These are phyloP conservation scores for Conger conger DNA, from an alignment of 2,113 vertebrate species.

Conservation along the genomic window DNA sequence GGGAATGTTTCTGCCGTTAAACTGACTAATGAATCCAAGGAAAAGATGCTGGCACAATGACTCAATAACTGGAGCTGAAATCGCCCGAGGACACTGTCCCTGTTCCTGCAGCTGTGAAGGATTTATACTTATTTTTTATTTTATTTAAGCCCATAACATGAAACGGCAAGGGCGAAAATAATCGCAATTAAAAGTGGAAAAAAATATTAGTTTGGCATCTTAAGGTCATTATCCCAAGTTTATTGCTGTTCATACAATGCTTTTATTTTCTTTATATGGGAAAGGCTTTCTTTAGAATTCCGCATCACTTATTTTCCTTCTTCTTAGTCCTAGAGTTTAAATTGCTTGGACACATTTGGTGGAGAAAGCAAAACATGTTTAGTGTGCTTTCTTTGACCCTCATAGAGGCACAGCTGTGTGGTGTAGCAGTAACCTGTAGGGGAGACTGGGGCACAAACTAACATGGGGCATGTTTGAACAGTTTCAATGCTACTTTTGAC, in stretches of 20 bases:
- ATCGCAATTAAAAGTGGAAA: slow-evolving; percentile 66
- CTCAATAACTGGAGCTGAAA: slow-evolving; percentile 57
- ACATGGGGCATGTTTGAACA: too few relatives aligned
- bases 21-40: slow-evolving; percentile 72
- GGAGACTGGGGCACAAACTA: too few relatives aligned
- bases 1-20: slow-evolving; percentile 73
- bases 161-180: slow-evolving; percentile 66
- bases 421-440: too few relatives aligned
- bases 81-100: slow-evolving; percentile 68
- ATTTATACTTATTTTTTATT: slow-evolving; percentile 49
- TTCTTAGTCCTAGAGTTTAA: slow-evolving; percentile 56
- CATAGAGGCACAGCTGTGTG: slow-evolving; percentile 25
- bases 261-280: slow-evolving; percentile 71
- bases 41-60: slow-evolving; percentile 65
- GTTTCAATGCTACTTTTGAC: too few relatives aligned
- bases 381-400: slow-evolving; percentile 62
- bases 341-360: slow-evolving; percentile 42
- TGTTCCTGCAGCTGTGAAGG: slow-evolving; percentile 68
- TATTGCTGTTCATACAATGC: slow-evolving; percentile 69
- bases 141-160: slow-evolving; percentile 64
- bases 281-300: slow-evolving; percentile 64
- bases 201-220: slow-evolving; percentile 72
- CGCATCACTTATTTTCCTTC: slow-evolving; percentile 58
- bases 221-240: slow-evolving; percentile 71
- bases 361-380: slow-evolving; percentile 31